These are phyloP conservation scores for Felis catus DNA, from an alignment of 2,113 vertebrate genomes.

Conservation along the genomic window DNA sequence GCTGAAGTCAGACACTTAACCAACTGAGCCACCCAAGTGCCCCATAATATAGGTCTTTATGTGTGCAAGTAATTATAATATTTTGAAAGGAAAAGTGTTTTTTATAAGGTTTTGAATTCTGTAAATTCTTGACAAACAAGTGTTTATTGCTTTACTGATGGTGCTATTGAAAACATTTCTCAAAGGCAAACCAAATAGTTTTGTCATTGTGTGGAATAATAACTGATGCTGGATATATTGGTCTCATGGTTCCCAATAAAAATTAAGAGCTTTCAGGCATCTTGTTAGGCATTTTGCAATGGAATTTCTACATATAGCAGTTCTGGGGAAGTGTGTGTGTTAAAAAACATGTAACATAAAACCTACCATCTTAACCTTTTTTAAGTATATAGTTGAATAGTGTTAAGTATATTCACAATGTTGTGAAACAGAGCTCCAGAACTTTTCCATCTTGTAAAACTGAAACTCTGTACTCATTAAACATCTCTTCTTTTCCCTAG, in stretches of 20 bases:
- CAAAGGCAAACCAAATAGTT: not conserved
- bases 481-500: not conserved
- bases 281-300: not conserved
- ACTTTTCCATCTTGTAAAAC: not conserved
- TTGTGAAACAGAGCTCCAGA: not conserved
- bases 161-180: not conserved
- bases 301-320: not conserved
- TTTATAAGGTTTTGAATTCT: not conserved
- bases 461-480: not conserved
- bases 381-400: not conserved
- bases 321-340: not conserved
- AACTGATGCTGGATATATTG: not conserved
- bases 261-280: not conserved
- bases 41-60: not conserved
- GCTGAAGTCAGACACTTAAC: too few relatives aligned
- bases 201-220: not conserved
- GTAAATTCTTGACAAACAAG: not conserved
- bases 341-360: not conserved
- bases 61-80: not conserved
- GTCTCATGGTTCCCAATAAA: not conserved
- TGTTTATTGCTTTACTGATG: not conserved
- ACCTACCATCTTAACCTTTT: not conserved
- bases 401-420: not conserved
- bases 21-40: too few relatives aligned
- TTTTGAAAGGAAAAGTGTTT: not conserved